Evolutionary conservation across 2,888 invertebrate species (phyloP).

Genomic region (Platycnemis pennipes): DNA sequence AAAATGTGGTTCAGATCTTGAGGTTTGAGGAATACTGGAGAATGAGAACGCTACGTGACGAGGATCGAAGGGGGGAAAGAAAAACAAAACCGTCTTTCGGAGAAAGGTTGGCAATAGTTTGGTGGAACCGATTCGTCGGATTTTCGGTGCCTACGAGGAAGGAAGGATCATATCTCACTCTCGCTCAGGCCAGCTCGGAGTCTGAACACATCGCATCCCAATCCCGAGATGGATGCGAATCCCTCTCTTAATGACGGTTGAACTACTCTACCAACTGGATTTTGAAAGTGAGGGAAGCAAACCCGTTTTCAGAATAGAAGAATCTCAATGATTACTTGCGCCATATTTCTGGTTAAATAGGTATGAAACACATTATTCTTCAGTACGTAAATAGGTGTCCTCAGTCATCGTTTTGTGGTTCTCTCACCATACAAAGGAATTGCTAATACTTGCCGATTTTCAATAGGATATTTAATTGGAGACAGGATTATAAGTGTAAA

Average conservation of each 20-base stretch:
- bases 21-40: not conserved
- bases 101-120: slow-evolving; percentile 5
- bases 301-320: too few relatives aligned
- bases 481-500: too few relatives aligned
- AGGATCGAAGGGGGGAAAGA: not conserved
- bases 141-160: not conserved
- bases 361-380: too few relatives aligned
- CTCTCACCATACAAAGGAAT: too few relatives aligned
- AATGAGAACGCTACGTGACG: not conserved
- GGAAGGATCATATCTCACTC: not conserved
- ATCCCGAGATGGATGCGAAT: not conserved
- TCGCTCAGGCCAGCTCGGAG: not conserved
- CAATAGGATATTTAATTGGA: too few relatives aligned
- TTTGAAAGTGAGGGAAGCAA: not conserved
- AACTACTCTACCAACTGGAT: too few relatives aligned
- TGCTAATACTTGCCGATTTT: too few relatives aligned
- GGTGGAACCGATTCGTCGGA: not conserved
- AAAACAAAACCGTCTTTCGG: not conserved
- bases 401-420: too few relatives aligned
- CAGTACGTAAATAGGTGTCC: too few relatives aligned
- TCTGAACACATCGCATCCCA: not conserved
- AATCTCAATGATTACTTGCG: too few relatives aligned
- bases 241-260: not conserved
- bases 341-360: too few relatives aligned
- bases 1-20: not conserved